Evolutionary conservation across 1,140 invertebrate genomes (phyloP).

Genomic region (Penaeus vannamei): DNA sequence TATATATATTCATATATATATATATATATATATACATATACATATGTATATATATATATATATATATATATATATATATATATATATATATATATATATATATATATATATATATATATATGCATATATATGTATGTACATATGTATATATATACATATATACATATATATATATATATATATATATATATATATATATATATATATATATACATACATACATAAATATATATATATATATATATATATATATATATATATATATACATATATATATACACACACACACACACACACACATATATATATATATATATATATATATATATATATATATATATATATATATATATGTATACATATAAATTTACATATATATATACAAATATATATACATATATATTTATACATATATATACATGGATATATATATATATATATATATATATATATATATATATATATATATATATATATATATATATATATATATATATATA

Average conservation of each 20-base stretch:
- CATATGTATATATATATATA: constrained; percentile 2
- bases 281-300: not conserved
- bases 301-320: not conserved
- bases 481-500: no score
- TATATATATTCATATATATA: no score
- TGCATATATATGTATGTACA: not conserved
- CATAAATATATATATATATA: not conserved
- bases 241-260: constrained; percentile 3
- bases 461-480: not conserved
- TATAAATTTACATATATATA: not conserved
- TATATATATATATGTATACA: no score
- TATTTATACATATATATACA: constrained; percentile 21
- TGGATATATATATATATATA: not conserved
- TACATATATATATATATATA: not conserved
- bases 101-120: not conserved
- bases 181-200: not conserved
- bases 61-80: constrained; percentile 8
- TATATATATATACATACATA: not conserved
- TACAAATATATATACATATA: not conserved
- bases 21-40: not conserved
- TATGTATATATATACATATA: not conserved
- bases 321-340: constrained; percentile 26
- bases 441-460: constrained; percentile 23
- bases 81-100: not conserved
- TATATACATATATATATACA: not conserved